Evolutionary conservation across 2,888 invertebrate species (phyloP).

Genomic region (Campoletis raptor): DNA sequence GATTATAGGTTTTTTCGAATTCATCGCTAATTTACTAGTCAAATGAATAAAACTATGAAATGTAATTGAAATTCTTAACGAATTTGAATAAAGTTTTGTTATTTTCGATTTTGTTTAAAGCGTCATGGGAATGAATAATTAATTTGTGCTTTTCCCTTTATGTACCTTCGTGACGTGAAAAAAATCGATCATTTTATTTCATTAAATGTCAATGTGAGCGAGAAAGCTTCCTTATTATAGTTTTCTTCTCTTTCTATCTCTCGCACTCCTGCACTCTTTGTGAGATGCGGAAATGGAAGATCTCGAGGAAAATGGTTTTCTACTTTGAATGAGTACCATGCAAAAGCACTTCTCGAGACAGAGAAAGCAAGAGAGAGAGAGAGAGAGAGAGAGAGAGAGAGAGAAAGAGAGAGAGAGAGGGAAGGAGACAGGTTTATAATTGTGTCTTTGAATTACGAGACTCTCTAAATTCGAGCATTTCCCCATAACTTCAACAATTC

Average conservation of each 20-base stretch:
- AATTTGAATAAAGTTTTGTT: not conserved
- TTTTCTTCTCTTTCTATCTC: not conserved
- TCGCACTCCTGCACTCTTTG: not conserved
- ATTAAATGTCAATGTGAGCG: not conserved
- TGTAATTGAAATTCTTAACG: too few species aligned
- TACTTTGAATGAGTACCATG: not conserved
- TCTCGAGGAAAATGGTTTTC: not conserved
- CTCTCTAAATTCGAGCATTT: not conserved
- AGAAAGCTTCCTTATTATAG: not conserved
- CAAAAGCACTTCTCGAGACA: not conserved
- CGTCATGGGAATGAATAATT: not conserved
- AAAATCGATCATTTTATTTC: not conserved
- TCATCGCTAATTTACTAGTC: too few species aligned
- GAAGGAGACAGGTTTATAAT: not conserved
- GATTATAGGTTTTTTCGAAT: too few species aligned
- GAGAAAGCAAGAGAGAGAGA: not conserved
- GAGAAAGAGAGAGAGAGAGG: not conserved
- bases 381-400: not conserved
- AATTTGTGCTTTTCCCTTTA: not conserved
- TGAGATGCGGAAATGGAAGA: constrained; percentile 3
- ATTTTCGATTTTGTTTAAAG: not conserved
- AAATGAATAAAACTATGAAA: too few species aligned
- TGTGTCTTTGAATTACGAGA: constrained; percentile 8
- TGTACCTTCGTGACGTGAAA: not conserved
- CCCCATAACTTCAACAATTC: not conserved